Conservation (phyloP, 64 coral and sea anemone genomes). For the Pocillopora verrucosa region DNA sequence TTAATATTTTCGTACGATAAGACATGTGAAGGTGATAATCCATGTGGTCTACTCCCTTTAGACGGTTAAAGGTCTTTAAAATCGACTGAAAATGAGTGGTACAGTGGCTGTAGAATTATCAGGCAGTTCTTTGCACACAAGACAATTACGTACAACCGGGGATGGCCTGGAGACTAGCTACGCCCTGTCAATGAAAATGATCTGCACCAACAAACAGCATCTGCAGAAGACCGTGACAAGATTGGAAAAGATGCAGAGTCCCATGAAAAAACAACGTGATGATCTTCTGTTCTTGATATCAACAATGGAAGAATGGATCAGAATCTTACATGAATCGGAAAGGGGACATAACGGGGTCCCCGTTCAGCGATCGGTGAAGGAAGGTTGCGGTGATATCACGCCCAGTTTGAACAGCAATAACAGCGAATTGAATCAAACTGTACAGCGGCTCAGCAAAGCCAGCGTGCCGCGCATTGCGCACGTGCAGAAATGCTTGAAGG, state of each 20-base stretch:
- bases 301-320: slow-evolving; percentile 74
- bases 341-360: slow-evolving; percentile 83
- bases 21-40: neutral
- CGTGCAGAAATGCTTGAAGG: slow-evolving; percentile 78
- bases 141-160: slow-evolving; percentile 43
- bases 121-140: slow-evolving; percentile 46
- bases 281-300: slow-evolving; percentile 67
- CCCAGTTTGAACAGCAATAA: slow-evolving; percentile 73
- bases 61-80: neutral
- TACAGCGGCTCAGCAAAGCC: slow-evolving; percentile 63
- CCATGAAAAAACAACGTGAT: slow-evolving; percentile 70
- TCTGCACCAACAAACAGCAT: slow-evolving; percentile 56
- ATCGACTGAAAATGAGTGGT: slow-evolving; percentile 4
- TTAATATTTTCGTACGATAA: neutral
- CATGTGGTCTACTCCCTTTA: neutral
- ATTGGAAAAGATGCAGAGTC: slow-evolving; percentile 69
- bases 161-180: slow-evolving; percentile 79
- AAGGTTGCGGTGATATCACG: slow-evolving; percentile 71
- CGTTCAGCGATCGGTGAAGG: slow-evolving; percentile 83
- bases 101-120: slow-evolving; percentile 49
- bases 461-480: slow-evolving; percentile 75
- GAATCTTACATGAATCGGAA: slow-evolving; percentile 70
- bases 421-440: slow-evolving; percentile 75
- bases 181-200: slow-evolving; percentile 84
- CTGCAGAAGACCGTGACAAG: slow-evolving; percentile 71